Conservation (phyloP, 2,888 invertebrate genomes). For the Troglohyphantes excavatus region DNA sequence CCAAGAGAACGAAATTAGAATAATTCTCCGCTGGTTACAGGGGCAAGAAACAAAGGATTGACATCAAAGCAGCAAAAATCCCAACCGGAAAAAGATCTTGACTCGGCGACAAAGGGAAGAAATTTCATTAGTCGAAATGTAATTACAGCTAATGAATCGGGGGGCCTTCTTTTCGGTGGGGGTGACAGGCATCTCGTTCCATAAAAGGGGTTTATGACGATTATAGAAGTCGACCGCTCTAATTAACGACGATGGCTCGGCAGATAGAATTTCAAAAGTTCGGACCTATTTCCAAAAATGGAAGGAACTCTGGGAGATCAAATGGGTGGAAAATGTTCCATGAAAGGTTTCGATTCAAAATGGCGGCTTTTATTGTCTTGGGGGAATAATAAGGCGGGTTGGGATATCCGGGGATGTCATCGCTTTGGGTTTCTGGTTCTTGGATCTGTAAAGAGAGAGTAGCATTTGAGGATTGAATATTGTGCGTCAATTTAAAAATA, state of each 20-base stretch:
- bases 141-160: constrained; percentile 67
- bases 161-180: constrained; percentile 57
- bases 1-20: constrained; percentile 38
- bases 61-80: constrained; percentile 56
- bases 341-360: constrained; percentile 3
- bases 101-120: constrained; percentile 70
- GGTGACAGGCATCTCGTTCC: constrained; percentile 55
- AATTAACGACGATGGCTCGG: neutral
- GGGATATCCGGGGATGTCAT: constrained; percentile 12
- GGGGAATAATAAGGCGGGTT: constrained; percentile 7
- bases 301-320: neutral
- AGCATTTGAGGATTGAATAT: neutral
- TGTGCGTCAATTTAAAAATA: too few relatives aligned
- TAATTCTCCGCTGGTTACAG: constrained; percentile 31
- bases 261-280: neutral
- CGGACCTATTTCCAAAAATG: constrained; percentile 20
- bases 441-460: neutral
- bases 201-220: constrained; percentile 72
- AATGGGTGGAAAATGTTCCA: constrained; percentile 28
- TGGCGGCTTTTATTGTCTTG: constrained; percentile 2
- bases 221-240: constrained; percentile 56
- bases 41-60: constrained; percentile 57
- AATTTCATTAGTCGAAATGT: constrained; percentile 78
- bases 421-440: neutral
- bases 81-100: constrained; percentile 74